Percentiles rank a stretch among this genome's conserved stretches.
These are phyloP conservation scores for Drosophila eohydei DNA, from an alignment of 2,888 invertebrate species.

Conservation along the genomic window DNA sequence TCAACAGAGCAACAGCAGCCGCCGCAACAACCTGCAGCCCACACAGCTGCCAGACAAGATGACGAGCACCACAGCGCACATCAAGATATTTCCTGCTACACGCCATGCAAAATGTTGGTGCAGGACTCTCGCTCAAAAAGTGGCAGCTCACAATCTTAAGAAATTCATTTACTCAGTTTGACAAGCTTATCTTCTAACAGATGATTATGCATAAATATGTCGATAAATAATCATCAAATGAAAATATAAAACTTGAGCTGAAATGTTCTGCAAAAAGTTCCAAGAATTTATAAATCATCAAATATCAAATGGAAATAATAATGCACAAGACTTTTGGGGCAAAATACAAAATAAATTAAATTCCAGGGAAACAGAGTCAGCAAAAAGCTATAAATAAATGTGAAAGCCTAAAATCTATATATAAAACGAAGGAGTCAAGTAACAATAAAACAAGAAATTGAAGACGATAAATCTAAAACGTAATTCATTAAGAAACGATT, in stretches of 20 bases:
- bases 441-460: neutral
- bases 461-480: neutral
- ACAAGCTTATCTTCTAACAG: slow-evolving; percentile 11
- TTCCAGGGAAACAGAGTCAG: neutral
- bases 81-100: slow-evolving; percentile 30
- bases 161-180: slow-evolving; percentile 17
- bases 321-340: neutral
- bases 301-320: neutral
- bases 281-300: neutral
- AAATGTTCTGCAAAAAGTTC: neutral
- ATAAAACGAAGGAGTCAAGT: neutral
- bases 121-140: neutral
- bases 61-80: slow-evolving; percentile 33
- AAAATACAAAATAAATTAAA: neutral
- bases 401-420: neutral
- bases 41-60: slow-evolving; percentile 31
- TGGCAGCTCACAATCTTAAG: neutral
- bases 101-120: slow-evolving; percentile 48
- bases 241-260: neutral
- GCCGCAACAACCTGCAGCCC: slow-evolving; percentile 14
- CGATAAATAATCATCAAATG: neutral
- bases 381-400: neutral
- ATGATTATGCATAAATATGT: slow-evolving; percentile 13
- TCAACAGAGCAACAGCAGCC: slow-evolving; percentile 48
- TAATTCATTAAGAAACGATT: neutral